Evolutionary conservation across 2,888 invertebrate species (phyloP), one percentile per base, ranked within the genome.

Genomic region (Athripsodes cinereus): DNA sequence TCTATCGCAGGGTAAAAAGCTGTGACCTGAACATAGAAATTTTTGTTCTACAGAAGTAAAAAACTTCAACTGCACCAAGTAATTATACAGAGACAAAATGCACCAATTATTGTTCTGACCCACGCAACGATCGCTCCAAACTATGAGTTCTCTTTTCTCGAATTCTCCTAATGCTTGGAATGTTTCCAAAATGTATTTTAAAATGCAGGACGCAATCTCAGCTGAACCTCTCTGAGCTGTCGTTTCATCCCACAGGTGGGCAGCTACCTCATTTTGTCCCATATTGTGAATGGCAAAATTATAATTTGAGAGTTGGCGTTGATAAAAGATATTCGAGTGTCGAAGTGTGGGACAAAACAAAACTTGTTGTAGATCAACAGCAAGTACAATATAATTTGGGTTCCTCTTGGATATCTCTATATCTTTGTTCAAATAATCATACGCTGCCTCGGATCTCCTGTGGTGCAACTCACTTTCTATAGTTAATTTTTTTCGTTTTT

Each of bases 91-190:
- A 22, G 16, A 5, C 10, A 52, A 11, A 3, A 52, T 26, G 3
- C 19, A 8, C 52, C 52, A 52, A 11, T 22, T 50, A 50, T 50
- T 50, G 50, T 20, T 50, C 19, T 50, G 22, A 19, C 22, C 50
- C 6, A 46, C 46, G n/a, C 46, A 46, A 11, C 46, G 18, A 18
- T 46, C 46, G n/a, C 46, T 46, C 46, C 46, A 46, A 10, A 46
- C n/a, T 10, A 46, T 18, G 16, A 31, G 31, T 11, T 31, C 31
- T 46, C 18, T 18, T 49, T 49, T 19, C 10, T 20, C 21, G 20
- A 10, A 19, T n/a, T 10, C 11, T 31, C 6, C 19, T 49, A 21
- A 49, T 19, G 21, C 19, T 20, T 6, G 11, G n/a, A 19, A 18
- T 49, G 11, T 49, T 49, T 13, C 21, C 8, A 16, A 10, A 16